phyloP scores from a whole-genome alignment of 2,888 invertebrate species.

The Amphipyra tragopoginis region DNA sequence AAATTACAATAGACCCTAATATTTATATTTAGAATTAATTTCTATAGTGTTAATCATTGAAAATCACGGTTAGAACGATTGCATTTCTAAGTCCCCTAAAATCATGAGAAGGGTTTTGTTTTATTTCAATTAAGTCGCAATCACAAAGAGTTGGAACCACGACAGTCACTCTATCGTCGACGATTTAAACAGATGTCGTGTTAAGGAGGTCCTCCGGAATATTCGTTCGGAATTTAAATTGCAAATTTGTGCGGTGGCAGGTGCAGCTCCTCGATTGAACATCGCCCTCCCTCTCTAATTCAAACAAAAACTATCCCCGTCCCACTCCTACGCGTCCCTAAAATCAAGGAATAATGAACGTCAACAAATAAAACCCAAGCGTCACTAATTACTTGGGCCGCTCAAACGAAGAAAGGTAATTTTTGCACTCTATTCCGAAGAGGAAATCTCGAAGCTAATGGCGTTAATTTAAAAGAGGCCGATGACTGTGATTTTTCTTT shows the following conservation, averaged over 20 bases:
- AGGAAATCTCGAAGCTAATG: constrained; percentile 88
- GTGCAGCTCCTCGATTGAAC: constrained; percentile 84
- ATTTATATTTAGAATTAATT: constrained; percentile 29
- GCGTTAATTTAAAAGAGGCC: constrained; percentile 89
- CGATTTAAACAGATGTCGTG: constrained; percentile 90
- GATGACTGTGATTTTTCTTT: constrained; percentile 88
- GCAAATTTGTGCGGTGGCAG: constrained; percentile 89
- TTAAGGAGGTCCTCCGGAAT: constrained; percentile 89
- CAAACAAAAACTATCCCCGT: constrained; percentile 66
- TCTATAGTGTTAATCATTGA: constrained; percentile 49
- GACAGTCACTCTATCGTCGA: constrained; percentile 87
- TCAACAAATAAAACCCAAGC: constrained; percentile 90
- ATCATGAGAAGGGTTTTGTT: constrained; percentile 82
- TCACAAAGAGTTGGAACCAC: constrained; percentile 84
- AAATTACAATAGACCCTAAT: constrained; percentile 5
- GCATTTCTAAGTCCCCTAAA: constrained; percentile 68
- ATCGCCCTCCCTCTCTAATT: constrained; percentile 75
- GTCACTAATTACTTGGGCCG: constrained; percentile 88
- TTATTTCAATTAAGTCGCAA: constrained; percentile 88
- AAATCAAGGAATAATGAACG: constrained; percentile 89
- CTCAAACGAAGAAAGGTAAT: constrained; percentile 87
- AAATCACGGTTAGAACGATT: constrained; percentile 64
- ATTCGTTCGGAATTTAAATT: constrained; percentile 89
- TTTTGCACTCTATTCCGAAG: constrained; percentile 87
- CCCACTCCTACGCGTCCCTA: constrained; percentile 73